These are phyloP conservation scores for Barnardius zonarius DNA, from an alignment of 2,113 vertebrate species.

Conservation along the genomic window DNA sequence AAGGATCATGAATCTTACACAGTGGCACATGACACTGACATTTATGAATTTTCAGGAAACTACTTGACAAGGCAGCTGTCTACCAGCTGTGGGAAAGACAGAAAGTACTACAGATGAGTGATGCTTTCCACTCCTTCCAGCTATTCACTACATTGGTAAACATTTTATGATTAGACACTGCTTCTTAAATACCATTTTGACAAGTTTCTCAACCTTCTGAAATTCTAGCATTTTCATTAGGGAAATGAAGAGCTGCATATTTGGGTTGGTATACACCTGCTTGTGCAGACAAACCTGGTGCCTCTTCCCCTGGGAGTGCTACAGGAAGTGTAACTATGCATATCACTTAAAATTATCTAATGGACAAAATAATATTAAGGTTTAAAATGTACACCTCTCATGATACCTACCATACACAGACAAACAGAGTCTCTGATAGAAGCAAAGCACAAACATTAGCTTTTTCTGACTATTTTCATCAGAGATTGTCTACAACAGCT, in stretches of 20 bases:
- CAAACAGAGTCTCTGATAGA: background rate
- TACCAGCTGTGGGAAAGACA: background rate
- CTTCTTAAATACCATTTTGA: background rate
- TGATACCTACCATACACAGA: background rate
- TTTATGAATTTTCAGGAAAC: background rate
- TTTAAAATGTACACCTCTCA: background rate
- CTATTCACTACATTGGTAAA: background rate
- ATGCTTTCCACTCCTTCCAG: background rate
- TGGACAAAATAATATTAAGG: background rate
- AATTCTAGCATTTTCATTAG: background rate
- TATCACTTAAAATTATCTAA: background rate
- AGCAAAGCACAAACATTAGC: background rate
- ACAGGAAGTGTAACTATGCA: fast-evolving
- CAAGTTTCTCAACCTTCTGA: background rate
- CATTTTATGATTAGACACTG: background rate
- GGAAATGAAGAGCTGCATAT: background rate
- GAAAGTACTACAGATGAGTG: background rate
- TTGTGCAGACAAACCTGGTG: background rate
- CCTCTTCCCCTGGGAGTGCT: background rate
- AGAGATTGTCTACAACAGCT: background rate
- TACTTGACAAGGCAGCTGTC: background rate
- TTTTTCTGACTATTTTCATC: background rate
- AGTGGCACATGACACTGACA: background rate
- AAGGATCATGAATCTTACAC: background rate
- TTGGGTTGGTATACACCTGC: background rate